Conservation (phyloP, 2,797 vertebrate genomes). For the Parambassis ranga region DNA sequence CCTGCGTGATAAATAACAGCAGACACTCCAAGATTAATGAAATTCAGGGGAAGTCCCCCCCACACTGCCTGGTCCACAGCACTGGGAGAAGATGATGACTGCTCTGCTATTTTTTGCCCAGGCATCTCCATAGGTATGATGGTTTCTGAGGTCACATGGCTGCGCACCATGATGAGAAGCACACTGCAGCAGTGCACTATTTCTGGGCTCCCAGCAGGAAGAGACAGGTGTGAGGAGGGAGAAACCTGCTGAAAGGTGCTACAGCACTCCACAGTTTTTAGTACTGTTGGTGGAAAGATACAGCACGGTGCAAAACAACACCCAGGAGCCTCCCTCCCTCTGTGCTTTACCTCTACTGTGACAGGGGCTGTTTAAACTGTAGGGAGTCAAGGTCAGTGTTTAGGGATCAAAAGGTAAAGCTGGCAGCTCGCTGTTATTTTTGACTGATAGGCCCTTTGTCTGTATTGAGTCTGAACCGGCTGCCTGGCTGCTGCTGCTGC, state of each 20-base stretch:
- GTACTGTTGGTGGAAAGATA: constrained; percentile 30
- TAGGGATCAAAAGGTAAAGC: constrained; percentile 38
- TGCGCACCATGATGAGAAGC: constrained; percentile 41
- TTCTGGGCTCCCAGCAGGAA: constrained; percentile 62
- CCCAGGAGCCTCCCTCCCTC: background rate
- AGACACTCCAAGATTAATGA: constrained; percentile 55
- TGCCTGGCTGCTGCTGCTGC: constrained; percentile 40
- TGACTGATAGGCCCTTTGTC: constrained; percentile 44
- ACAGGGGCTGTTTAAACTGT: constrained; percentile 38
- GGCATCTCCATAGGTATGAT: constrained; percentile 61
- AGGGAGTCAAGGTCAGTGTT: constrained; percentile 47
- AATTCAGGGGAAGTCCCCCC: constrained; percentile 60
- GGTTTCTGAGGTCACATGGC: constrained; percentile 63
- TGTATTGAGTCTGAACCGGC: constrained; percentile 31
- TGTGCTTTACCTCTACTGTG: constrained; percentile 13
- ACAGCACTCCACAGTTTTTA: constrained; percentile 22
- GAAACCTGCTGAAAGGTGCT: constrained; percentile 66
- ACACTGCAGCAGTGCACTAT: constrained; percentile 68
- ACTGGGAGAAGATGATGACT: constrained; percentile 27
- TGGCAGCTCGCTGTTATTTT: constrained; percentile 35
- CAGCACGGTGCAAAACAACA: constrained; percentile 30
- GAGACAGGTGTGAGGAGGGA: constrained; percentile 72
- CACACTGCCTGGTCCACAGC: constrained; percentile 29
- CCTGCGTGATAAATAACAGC: constrained; percentile 61
- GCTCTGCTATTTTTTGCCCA: constrained; percentile 67